These are phyloP conservation scores for Nerophis ophidion DNA, from an alignment of 2,113 vertebrate species.

Conservation along the genomic window DNA sequence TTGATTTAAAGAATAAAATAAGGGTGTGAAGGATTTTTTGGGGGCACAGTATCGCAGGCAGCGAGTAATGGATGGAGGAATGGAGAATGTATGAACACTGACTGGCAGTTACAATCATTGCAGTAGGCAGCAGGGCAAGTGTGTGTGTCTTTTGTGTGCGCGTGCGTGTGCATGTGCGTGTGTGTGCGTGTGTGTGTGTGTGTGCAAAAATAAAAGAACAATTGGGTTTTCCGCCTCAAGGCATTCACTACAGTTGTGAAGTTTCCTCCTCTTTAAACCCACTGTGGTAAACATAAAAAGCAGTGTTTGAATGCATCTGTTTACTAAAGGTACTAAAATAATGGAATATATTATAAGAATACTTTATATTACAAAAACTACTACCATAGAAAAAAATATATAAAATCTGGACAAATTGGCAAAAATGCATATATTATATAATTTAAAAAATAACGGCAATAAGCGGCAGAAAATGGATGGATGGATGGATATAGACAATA, in stretches of 20 bases:
- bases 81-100: constrained; percentile 21
- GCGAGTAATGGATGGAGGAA: neutral
- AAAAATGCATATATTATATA: too few relatives aligned
- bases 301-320: neutral
- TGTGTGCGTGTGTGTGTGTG: neutral
- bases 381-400: neutral
- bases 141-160: neutral
- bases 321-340: neutral
- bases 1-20: too few relatives aligned
- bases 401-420: too few relatives aligned
- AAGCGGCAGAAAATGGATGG: too few relatives aligned
- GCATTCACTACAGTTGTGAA: neutral
- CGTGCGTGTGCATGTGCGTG: neutral
- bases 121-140: constrained; percentile 18
- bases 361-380: neutral
- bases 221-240: neutral
- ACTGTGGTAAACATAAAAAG: neutral
- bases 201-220: neutral
- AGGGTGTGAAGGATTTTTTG: too few relatives aligned
- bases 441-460: too few relatives aligned
- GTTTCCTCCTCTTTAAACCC: neutral
- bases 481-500: too few relatives aligned
- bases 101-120: constrained; percentile 31
- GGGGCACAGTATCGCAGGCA: neutral
- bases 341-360: neutral